Percentiles rank a stretch among this genome's conserved stretches.
Evolutionary conservation across 2,797 vertebrate species (phyloP).

Genomic region (Helicolenus hilgendorfi): DNA sequence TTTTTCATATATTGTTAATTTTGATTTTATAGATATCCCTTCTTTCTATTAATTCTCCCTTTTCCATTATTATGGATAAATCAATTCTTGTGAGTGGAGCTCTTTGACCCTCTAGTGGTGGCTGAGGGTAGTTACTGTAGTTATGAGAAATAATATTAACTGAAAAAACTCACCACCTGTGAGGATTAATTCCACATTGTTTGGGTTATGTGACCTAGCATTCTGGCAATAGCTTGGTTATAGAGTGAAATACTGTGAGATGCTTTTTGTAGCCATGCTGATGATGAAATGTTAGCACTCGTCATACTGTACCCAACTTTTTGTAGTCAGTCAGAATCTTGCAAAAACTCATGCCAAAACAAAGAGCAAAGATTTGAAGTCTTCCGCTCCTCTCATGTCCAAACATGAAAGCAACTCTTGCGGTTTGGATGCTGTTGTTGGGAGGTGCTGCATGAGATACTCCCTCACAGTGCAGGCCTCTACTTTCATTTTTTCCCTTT

Average conservation of each 20-base stretch:
- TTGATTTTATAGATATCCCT: no score
- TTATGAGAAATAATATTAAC: neutral
- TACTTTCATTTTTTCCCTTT: neutral
- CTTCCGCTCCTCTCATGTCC: neutral
- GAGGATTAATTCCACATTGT: neutral
- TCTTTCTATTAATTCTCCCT: no score
- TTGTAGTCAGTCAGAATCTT: neutral
- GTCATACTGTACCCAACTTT: neutral
- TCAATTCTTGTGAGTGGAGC: neutral
- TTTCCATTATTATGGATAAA: neutral
- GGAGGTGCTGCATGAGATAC: neutral
- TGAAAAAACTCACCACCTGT: neutral
- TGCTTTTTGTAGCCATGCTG: neutral
- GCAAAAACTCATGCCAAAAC: neutral
- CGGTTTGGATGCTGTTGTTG: neutral
- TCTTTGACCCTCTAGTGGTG: conserved; percentile 19
- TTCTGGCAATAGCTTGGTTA: neutral
- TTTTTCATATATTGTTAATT: neutral
- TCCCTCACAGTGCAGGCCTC: neutral
- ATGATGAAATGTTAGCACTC: neutral
- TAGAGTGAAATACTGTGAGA: neutral
- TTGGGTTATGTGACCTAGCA: neutral
- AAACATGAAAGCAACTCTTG: conserved; percentile 23
- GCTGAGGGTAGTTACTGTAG: neutral
- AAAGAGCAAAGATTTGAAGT: neutral